These are phyloP conservation scores for Hymenopus coronatus DNA, from an alignment of 2,888 invertebrate species.

Conservation along the genomic window DNA sequence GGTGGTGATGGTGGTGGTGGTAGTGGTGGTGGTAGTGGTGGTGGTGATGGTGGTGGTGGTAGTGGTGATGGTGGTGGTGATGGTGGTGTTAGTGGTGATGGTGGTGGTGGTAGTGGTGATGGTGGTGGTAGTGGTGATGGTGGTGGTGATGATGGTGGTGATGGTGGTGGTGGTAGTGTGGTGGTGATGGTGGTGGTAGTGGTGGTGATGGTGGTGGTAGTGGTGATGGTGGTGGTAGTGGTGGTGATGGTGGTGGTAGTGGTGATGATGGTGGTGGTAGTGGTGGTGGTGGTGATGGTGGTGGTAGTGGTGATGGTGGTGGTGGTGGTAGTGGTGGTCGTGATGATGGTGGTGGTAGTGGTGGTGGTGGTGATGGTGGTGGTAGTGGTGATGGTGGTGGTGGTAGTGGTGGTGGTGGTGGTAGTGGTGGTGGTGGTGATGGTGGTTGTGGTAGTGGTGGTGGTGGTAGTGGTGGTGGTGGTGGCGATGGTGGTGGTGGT, in stretches of 20 bases:
- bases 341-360: not conserved
- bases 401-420: too few species aligned
- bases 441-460: too few species aligned
- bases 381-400: not conserved
- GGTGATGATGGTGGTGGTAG: not conserved
- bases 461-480: too few species aligned
- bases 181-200: not conserved
- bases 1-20: not conserved
- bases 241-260: not conserved
- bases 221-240: not conserved
- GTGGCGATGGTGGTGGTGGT: too few species aligned
- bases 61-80: too few species aligned
- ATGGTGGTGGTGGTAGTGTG: not conserved
- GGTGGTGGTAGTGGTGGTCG: not conserved
- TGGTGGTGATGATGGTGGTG: too few species aligned
- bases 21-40: not conserved
- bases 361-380: not conserved
- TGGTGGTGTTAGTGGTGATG: too few species aligned
- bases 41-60: not conserved
- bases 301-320: not conserved
- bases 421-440: too few species aligned
- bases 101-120: too few species aligned
- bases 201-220: not conserved
- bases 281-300: not conserved
- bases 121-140: too few species aligned